Evolutionary conservation across 2,113 vertebrate genomes (phyloP).

Genomic region (Macroglossus sobrinus): DNA sequence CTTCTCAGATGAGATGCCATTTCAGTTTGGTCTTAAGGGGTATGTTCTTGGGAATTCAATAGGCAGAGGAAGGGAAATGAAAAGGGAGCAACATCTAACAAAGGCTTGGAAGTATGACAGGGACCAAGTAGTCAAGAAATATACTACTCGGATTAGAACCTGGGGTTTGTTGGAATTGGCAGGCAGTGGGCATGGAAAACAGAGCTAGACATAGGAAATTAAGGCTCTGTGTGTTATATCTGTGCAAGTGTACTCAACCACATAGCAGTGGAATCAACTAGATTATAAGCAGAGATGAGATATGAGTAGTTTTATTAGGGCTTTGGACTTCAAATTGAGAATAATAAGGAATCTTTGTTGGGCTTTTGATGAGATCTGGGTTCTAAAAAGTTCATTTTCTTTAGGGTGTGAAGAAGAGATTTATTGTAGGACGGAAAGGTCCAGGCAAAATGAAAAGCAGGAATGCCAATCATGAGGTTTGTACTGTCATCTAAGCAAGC

Average conservation of each 20-base stretch:
- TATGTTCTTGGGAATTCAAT: neutral
- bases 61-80: neutral
- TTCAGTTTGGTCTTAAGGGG: neutral
- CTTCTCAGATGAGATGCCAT: neutral
- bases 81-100: neutral
- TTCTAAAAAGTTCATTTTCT: conserved; percentile 1
- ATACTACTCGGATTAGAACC: neutral
- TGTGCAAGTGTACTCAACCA: neutral
- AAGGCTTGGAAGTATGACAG: neutral
- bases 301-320: neutral
- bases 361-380: neutral
- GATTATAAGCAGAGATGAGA: neutral
- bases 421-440: neutral
- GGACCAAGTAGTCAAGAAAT: neutral
- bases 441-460: neutral
- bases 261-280: neutral
- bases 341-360: neutral
- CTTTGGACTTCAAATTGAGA: neutral
- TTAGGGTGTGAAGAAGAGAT: neutral
- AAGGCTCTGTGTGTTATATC: neutral
- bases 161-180: neutral
- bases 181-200: neutral
- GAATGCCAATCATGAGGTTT: neutral
- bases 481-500: neutral
- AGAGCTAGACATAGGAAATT: neutral